Conservation (phyloP, 2,113 vertebrate genomes). For the Cyphomyrus discorhynchus region DNA sequence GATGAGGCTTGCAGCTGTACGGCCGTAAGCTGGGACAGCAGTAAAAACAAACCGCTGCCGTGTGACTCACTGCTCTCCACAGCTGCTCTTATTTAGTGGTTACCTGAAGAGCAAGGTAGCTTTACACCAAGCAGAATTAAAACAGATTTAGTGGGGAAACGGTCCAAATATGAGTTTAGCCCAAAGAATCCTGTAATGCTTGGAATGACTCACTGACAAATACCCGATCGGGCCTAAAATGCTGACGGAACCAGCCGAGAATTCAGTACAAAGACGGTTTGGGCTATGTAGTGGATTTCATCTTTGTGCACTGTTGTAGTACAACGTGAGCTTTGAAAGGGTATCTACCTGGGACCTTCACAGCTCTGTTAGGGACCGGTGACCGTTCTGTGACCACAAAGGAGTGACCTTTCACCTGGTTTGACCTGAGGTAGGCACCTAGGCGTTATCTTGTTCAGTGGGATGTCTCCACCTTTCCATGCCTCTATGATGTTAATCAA, state of each 20-base stretch:
- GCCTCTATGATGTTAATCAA: neutral
- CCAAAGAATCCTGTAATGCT: neutral
- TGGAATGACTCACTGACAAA: conserved; percentile 13
- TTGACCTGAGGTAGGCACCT: neutral
- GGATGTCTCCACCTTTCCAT: neutral
- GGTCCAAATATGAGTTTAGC: neutral
- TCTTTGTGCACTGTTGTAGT: neutral
- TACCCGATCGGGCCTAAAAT: neutral
- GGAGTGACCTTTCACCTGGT: neutral
- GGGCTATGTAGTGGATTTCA: neutral
- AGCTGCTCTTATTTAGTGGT: conserved; percentile 25
- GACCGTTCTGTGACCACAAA: neutral
- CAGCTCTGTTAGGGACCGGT: neutral
- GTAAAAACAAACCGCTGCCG: neutral
- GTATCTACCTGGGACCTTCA: neutral
- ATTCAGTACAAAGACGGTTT: neutral
- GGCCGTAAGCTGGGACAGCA: neutral
- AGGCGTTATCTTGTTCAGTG: neutral
- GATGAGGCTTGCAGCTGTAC: neutral
- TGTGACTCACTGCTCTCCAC: neutral
- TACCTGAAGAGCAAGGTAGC: conserved; percentile 21
- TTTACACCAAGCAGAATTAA: conserved; percentile 23
- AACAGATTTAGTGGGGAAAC: conserved; percentile 4
- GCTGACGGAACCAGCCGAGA: neutral
- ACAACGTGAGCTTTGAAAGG: neutral